Evolutionary conservation across 1,140 invertebrate species (phyloP), one percentile per base, ranked within the genome.

Genomic region (Zeugodacus cucurbitae): DNA sequence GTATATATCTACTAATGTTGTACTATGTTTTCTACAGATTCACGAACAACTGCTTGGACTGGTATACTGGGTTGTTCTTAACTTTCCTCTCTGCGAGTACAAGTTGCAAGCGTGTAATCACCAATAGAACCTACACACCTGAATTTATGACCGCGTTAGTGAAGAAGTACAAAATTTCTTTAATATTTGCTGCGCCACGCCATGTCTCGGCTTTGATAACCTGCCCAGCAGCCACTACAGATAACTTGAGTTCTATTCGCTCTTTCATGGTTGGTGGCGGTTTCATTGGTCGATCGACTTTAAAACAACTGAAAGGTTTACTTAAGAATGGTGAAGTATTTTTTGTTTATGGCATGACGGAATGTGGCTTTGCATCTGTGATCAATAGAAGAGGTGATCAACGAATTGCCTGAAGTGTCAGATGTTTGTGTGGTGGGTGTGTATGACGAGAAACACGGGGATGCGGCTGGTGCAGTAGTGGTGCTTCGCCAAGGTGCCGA

Each of bases 11-110:
- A n/a, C n/a, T n/a, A n/a, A n/a, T n/a, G n/a, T n/a, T n/a, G n/a
- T n/a, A n/a, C n/a, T n/a, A n/a, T n/a, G n/a, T 41, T n/a, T n/a
- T 11, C 41, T 22, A 1, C 17, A 54, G 14, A 54, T 89, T 93
- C 1, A 90, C 92, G 2, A 92, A 92, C 64, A 91, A 91, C 89
- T 90, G 91, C 58, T 90, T 93, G 14, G 92, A 93, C 57, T n/a
- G n/a, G n/a, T n/a, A n/a, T n/a, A n/a, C n/a, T 93, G 92, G 92
- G 1, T 41, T 93, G 59, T 89, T 93, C 89, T 89, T 93, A 6
- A 90, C 89, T 70, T 91, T 89, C 44, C 89, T 90, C 54, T 90
- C 90, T 8, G 89, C 90, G 22, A 89, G 89, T 22, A 90, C 88
- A 22, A 74, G 67, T 37, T 74, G 67, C 22, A 92, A 90, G 1